Evolutionary conservation across 2,888 invertebrate species (phyloP).

Genomic region (Aporophyla nigra): DNA sequence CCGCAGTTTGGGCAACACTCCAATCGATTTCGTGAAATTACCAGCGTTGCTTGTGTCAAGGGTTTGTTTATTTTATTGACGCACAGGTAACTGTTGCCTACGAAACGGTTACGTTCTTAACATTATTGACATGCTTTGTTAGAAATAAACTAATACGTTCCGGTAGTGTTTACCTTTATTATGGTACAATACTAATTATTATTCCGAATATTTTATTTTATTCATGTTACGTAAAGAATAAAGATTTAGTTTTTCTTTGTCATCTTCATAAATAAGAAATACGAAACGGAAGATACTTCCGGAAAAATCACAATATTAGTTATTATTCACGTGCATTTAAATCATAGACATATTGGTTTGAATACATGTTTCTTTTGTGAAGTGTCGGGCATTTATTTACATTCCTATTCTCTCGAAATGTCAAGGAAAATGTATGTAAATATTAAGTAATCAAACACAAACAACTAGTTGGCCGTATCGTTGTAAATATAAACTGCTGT

Average conservation of each 20-base stretch:
- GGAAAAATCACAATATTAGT: not conserved
- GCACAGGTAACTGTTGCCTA: constrained; percentile 22
- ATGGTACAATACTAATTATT: not conserved
- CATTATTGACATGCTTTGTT: not conserved
- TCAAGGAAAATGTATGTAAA: constrained; percentile 62
- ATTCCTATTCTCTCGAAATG: constrained; percentile 47
- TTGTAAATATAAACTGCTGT: not conserved
- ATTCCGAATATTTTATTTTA: not conserved
- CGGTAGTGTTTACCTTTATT: not conserved
- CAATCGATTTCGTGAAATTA: constrained; percentile 79
- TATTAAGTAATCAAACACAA: constrained; percentile 15
- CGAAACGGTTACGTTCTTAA: constrained; percentile 4
- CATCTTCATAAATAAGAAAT: not conserved
- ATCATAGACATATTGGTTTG: not conserved
- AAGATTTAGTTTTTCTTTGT: not conserved
- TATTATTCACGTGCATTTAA: constrained; percentile 14
- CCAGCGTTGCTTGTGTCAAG: constrained; percentile 66
- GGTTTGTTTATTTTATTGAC: constrained; percentile 67
- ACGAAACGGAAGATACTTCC: constrained; percentile 21
- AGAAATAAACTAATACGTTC: not conserved
- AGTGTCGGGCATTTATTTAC: constrained; percentile 24
- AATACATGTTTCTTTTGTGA: constrained; percentile 16
- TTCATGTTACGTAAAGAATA: not conserved
- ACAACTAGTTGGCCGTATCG: not conserved
- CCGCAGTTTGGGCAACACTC: constrained; percentile 74